Percentiles rank a stretch among this genome's conserved stretches.
phyloP scores from a whole-genome alignment of 2,113 vertebrate genomes.

The Ardeotis arabs region DNA sequence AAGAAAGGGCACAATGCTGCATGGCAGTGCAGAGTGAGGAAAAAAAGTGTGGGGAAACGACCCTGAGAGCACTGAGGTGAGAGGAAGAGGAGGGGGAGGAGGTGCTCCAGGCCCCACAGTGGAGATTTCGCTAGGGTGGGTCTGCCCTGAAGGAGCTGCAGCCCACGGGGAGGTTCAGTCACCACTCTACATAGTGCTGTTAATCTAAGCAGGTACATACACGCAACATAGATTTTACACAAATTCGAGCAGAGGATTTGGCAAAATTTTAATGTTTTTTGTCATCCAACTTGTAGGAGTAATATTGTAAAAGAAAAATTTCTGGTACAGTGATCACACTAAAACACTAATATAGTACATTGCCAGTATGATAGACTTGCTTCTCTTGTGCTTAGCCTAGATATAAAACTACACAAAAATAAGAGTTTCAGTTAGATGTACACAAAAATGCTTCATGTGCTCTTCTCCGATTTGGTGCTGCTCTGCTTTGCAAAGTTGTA shows the following conservation, averaged over 20 bases:
- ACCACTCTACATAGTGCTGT: not conserved
- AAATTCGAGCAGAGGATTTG: not conserved
- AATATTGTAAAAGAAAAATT: not conserved
- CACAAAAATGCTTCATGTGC: not conserved
- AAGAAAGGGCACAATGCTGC: not conserved
- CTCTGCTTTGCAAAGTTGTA: not conserved
- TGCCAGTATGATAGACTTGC: not conserved
- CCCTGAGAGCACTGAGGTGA: not conserved
- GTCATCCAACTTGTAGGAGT: not conserved
- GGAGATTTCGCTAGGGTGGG: not conserved
- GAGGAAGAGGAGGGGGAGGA: not conserved
- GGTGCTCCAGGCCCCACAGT: rapidly evolving
- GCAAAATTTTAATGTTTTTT: not conserved
- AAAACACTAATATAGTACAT: not conserved
- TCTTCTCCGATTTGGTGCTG: not conserved
- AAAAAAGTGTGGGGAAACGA: not conserved
- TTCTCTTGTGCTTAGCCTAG: not conserved
- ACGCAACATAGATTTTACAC: not conserved
- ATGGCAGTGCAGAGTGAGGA: not conserved
- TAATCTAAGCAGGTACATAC: not conserved
- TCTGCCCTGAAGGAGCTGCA: not conserved
- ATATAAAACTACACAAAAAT: not conserved
- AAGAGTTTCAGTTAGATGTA: not conserved
- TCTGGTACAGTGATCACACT: not conserved
- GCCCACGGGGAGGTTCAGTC: not conserved